Percentiles rank a stretch among this genome's conserved stretches.
These are phyloP conservation scores for Thaleichthys pacificus DNA, from an alignment of 2,797 vertebrate genomes.

Conservation along the genomic window DNA sequence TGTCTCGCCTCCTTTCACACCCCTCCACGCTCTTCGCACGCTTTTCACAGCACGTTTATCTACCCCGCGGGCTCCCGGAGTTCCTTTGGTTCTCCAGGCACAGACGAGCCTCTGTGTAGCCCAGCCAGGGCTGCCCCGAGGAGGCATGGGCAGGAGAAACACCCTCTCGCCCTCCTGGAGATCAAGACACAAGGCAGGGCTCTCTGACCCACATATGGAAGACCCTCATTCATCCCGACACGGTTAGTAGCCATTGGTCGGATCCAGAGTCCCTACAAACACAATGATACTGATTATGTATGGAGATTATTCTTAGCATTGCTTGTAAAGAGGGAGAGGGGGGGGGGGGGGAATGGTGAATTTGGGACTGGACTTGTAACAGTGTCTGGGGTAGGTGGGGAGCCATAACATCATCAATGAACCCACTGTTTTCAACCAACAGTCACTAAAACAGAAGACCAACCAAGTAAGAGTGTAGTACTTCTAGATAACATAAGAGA, in stretches of 20 bases:
- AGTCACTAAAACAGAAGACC: conserved; percentile 25
- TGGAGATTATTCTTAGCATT: conserved; percentile 46
- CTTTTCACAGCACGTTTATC: conserved; percentile 67
- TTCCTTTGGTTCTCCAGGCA: conserved; percentile 60
- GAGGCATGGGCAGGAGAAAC: conserved; percentile 45
- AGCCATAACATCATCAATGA: conserved; percentile 56
- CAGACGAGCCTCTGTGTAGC: conserved; percentile 70
- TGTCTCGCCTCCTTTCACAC: conserved; percentile 68
- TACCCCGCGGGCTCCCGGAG: conserved; percentile 55
- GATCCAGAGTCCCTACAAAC: conserved; percentile 31
- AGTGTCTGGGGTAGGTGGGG: conserved; percentile 1
- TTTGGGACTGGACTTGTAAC: conserved; percentile 48
- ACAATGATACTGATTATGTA: conserved; percentile 48
- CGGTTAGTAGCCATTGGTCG: conserved; percentile 17
- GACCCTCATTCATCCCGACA: conserved; percentile 26
- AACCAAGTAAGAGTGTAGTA: conserved; percentile 10
- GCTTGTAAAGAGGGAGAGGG: conserved; percentile 20
- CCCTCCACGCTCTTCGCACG: conserved; percentile 52
- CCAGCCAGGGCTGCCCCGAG: conserved; percentile 28
- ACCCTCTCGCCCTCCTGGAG: conserved; percentile 38
- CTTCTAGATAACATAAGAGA: conserved; percentile 20
- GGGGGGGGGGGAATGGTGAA: conserved; percentile 36
- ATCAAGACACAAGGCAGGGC: conserved; percentile 63
- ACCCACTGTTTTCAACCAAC: conserved; percentile 45
- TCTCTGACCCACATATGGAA: conserved; percentile 64